Evolutionary conservation across 1,140 invertebrate species (phyloP), one percentile per base, ranked within the genome.

Genomic region (Ridgeia piscesae): DNA sequence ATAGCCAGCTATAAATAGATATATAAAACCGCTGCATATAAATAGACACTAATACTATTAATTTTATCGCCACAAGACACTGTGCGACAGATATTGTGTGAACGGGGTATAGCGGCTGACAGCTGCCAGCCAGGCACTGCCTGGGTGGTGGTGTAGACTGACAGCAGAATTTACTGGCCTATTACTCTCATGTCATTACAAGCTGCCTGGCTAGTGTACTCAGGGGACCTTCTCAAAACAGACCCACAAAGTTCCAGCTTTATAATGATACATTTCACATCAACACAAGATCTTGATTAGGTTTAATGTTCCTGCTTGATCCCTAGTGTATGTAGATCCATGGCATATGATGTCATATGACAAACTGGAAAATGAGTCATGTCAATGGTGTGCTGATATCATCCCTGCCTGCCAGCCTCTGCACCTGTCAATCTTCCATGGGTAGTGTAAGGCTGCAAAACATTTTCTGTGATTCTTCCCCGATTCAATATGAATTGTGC

Each of bases 171-270:
- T 77, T 77, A 77, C 58, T 77, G 58, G 58, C 58, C 58, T 31
- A 77, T 77, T 77, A 77, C 58, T 21, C 58, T 77, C 58, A 77
- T 77, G 58, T 77, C 58, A 77, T 77, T 77, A 77, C 58, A 77
- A 31, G 27, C 42, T 6, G 42, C 42, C 42, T 42, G 58, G 58
- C 17, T 17, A 21, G 27, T 77, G 17, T 77, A 27, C 58, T 77
- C 58, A 77, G 27, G 58, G 58, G 58, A 77, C 27, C 58, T 77
- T 77, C 58, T 77, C 58, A 77, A 77, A 77, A 31, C 17, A 17
- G 8, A 77, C 14, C 2, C 11, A 77, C 58, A 42, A 4, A 42
- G 42, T 42, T 42, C 42, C 11, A 42, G 4, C 42, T 42, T 42
- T 42, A 42, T 42, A 42, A 42, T 42, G 4, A 42, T 11, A 42